Conservation (phyloP, 2,888 invertebrate genomes). For the Acleris cristana region DNA sequence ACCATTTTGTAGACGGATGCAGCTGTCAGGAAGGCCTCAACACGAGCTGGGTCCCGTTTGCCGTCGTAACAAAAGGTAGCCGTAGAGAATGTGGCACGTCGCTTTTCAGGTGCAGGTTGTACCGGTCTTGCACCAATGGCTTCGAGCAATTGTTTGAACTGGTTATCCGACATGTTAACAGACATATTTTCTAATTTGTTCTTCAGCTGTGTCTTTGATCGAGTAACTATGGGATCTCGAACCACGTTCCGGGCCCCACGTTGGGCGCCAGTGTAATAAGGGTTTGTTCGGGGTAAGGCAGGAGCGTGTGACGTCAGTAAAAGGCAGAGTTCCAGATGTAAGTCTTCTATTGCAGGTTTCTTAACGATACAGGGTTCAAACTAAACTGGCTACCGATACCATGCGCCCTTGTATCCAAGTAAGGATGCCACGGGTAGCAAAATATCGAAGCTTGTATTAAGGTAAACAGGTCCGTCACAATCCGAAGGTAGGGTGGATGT, state of each 20-base stretch:
- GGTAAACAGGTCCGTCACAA: no score
- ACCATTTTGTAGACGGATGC: conserved; percentile 12
- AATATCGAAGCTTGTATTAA: no score
- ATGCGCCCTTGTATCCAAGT: no score
- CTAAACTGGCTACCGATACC: no score
- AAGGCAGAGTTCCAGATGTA: no score
- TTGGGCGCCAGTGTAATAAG: not conserved
- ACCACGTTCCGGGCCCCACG: not conserved
- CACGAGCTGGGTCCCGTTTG: not conserved
- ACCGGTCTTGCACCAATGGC: not conserved
- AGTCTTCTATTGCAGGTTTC: no score
- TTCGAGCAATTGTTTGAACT: not conserved
- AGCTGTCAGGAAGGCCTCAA: conserved; percentile 27
- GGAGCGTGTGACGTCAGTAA: no score
- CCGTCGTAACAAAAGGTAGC: not conserved
- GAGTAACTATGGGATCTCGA: not conserved
- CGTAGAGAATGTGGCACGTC: no score
- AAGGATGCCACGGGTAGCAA: no score
- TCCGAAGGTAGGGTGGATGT: no score
- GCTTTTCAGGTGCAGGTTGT: not conserved
- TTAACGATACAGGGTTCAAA: no score
- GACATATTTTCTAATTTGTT: not conserved
- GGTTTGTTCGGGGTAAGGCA: no score
- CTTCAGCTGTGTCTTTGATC: not conserved
- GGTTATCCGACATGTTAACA: not conserved